These are phyloP conservation scores for Urocitellus parryii DNA, from an alignment of 2,113 vertebrate genomes.

Conservation along the genomic window DNA sequence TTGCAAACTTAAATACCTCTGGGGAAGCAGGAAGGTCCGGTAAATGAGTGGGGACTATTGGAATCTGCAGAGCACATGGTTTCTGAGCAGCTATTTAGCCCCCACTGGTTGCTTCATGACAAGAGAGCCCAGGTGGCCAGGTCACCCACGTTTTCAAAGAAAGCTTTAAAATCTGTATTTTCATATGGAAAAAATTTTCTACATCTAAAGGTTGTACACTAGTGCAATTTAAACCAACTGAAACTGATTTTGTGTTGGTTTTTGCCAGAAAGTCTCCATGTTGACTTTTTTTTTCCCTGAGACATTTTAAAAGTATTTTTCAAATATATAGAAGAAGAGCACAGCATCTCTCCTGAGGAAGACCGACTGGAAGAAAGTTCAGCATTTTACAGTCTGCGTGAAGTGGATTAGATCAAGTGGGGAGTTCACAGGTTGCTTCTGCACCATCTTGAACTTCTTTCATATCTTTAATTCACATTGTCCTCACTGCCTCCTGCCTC, in stretches of 20 bases:
- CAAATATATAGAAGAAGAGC: not conserved
- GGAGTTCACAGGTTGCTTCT: not conserved
- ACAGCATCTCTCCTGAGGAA: not conserved
- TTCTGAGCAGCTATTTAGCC: not conserved
- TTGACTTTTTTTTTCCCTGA: not conserved
- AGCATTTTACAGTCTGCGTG: not conserved
- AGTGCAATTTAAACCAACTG: slow-evolving; percentile 4
- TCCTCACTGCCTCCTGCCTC: not conserved
- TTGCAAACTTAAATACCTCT: not conserved
- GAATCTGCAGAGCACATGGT: not conserved
- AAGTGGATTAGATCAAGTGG: not conserved
- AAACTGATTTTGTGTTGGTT: not conserved
- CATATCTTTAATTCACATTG: not conserved
- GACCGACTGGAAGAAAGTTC: not conserved
- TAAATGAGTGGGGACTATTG: not conserved
- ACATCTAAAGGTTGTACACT: not conserved
- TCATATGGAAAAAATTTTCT: not conserved
- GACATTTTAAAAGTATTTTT: not conserved
- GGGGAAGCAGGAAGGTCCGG: not conserved
- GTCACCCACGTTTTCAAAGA: not conserved
- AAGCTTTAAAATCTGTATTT: slow-evolving; percentile 13
- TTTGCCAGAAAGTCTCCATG: not conserved
- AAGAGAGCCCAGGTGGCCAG: not conserved
- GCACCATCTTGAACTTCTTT: not conserved
- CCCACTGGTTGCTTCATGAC: not conserved